Conservation (phyloP, 2,113 vertebrate genomes). For the Verasper variegatus region DNA sequence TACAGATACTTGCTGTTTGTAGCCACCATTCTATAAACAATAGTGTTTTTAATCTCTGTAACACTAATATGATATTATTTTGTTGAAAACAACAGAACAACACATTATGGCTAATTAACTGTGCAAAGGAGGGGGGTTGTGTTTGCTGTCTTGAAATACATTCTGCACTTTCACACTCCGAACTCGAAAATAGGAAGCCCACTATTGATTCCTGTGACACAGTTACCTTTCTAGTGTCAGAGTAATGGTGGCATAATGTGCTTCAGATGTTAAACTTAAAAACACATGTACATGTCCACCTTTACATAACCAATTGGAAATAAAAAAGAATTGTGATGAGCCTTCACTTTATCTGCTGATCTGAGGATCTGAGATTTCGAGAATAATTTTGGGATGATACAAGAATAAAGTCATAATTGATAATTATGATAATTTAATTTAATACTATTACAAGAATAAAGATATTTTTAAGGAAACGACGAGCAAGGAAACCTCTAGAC, state of each 20-base stretch:
- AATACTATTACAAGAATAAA: too few species aligned
- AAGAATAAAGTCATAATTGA: too few species aligned
- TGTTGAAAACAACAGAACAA: conserved; percentile 3
- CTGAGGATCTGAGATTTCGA: too few species aligned
- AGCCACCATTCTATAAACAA: not conserved
- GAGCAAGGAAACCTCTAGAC: too few species aligned
- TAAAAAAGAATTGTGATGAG: not conserved
- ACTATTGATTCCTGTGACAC: conserved; percentile 23
- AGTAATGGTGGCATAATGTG: not conserved
- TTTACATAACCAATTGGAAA: not conserved
- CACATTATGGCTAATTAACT: conserved; percentile 20
- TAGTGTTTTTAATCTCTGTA: not conserved
- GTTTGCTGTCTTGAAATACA: too few species aligned
- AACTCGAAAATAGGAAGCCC: not conserved
- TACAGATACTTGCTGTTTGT: not conserved
- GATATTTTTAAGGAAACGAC: too few species aligned
- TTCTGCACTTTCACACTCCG: not conserved
- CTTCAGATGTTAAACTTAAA: not conserved
- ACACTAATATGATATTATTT: not conserved
- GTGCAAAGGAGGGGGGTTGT: not conserved
- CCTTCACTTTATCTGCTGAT: too few species aligned
- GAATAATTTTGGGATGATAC: too few species aligned
- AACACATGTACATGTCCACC: not conserved
- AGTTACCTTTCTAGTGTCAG: not conserved
- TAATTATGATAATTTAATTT: too few species aligned